Evolutionary conservation across 1,140 invertebrate species (phyloP), one percentile per base, ranked within the genome.

Genomic region (Myzus persicae): DNA sequence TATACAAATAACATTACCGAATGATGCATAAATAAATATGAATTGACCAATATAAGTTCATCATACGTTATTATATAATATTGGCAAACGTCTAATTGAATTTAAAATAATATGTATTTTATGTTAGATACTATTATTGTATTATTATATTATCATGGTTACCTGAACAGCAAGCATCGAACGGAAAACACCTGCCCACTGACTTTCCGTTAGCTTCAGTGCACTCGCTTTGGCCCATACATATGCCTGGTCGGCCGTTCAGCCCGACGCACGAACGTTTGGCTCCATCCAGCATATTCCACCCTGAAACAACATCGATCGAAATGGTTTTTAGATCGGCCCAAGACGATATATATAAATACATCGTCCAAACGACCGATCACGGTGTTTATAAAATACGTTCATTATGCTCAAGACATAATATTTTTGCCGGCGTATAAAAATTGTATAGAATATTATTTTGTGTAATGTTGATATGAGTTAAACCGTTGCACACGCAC

Each of bases 121-220:
- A 38, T 36, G 7, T 42, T 42, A 42, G 31, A 36, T 84, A 46
- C n/a, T n/a, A 76, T n/a, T 0, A 59, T 59, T 8, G 26, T 54
- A 54, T 54, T 54, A 54, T 26, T 6, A 54, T 54, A 7, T 18
- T 31, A 59, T 59, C 54, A n/a, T n/a, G 1, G 14, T 14, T 51
- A 93, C 91, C 26, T 18, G 91, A 93, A 85, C 91, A 93, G 51
- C 91, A 93, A 22, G 91, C 5, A 40, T 93, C 81, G 31, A 85
- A 93, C 24, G 91, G 91, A 26, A 93, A 93, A 93, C 91, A 93
- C 24, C 44, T 84, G n/a, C 91, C 91, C 1, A 93, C 91, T 26
- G 91, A 44, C n/a, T 93, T 93, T 24, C 91, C 91, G 20, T 85
- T 93, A 18, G 9, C 84, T 40, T 93, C 81, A 1, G 91, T 1